phyloP scores from a whole-genome alignment of 2,797 vertebrate species.

The Synanceia verrucosa region DNA sequence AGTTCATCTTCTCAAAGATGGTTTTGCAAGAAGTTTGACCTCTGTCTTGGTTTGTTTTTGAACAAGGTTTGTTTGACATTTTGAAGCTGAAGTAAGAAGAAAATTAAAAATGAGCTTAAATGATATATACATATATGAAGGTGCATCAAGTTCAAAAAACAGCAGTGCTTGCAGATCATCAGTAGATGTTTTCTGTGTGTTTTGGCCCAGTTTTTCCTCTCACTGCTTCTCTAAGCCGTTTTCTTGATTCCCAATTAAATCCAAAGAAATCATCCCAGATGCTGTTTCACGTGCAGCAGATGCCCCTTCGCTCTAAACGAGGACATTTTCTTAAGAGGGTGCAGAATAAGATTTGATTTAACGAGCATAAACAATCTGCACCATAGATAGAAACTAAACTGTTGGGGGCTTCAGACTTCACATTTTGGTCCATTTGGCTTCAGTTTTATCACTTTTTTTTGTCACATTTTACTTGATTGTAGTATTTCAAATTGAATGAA shows the following conservation, averaged over 20 bases:
- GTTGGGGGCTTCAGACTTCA: neutral
- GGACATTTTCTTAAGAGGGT: constrained; percentile 20
- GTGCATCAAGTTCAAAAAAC: neutral
- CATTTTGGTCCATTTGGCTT: neutral
- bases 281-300: constrained; percentile 41
- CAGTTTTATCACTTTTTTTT: neutral
- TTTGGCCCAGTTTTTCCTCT: constrained; percentile 68
- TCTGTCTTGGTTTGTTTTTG: neutral
- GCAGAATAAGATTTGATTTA: neutral
- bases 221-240: constrained; percentile 44
- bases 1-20: neutral
- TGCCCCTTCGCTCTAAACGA: neutral
- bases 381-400: constrained; percentile 12
- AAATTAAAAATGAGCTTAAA: too few species aligned
- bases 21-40: neutral
- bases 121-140: too few species aligned
- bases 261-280: constrained; percentile 52
- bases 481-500: neutral
- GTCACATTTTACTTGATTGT: neutral
- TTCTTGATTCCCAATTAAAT: constrained; percentile 68
- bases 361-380: constrained; percentile 1
- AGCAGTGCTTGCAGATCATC: neutral
- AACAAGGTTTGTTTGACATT: neutral
- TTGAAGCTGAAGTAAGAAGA: neutral
- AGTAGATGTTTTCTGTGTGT: neutral